phyloP scores from a whole-genome alignment of 1,140 invertebrate genomes.

The Bombus haemorrhoidalis region DNA sequence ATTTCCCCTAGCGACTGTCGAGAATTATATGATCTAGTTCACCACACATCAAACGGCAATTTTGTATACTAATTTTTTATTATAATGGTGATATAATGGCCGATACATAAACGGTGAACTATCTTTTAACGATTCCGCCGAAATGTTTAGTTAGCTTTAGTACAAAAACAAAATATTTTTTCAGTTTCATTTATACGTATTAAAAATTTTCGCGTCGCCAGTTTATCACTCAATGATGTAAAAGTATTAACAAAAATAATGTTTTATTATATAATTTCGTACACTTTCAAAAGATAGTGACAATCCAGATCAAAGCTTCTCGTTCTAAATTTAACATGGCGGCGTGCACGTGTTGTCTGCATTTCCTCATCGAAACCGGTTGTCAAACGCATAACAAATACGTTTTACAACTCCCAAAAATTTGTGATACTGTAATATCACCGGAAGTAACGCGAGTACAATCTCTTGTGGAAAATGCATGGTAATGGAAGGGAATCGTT shows the following conservation, averaged over 20 bases:
- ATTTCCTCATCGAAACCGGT: not conserved
- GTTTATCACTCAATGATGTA: not conserved
- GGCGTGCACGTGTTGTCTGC: slow-evolving; percentile 32
- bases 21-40: too few species aligned
- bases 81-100: too few species aligned
- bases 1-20: too few species aligned
- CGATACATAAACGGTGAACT: not conserved
- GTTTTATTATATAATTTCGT: not conserved
- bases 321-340: slow-evolving; percentile 51
- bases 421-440: not conserved
- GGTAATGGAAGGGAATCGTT: slow-evolving; percentile 32
- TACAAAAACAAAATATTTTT: not conserved
- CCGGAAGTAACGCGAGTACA: not conserved
- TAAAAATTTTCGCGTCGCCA: not conserved
- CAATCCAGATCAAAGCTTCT: not conserved
- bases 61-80: not conserved
- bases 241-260: not conserved
- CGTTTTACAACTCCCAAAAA: not conserved
- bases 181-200: too few species aligned
- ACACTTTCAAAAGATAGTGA: not conserved
- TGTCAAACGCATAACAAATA: not conserved
- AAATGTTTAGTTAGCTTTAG: not conserved
- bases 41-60: too few species aligned
- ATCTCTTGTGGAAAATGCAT: slow-evolving; percentile 18
- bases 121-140: too few species aligned